Percentiles rank a stretch among this genome's conserved stretches.
phyloP scores from a whole-genome alignment of 2,888 invertebrate genomes.

The Melolontha melolontha region DNA sequence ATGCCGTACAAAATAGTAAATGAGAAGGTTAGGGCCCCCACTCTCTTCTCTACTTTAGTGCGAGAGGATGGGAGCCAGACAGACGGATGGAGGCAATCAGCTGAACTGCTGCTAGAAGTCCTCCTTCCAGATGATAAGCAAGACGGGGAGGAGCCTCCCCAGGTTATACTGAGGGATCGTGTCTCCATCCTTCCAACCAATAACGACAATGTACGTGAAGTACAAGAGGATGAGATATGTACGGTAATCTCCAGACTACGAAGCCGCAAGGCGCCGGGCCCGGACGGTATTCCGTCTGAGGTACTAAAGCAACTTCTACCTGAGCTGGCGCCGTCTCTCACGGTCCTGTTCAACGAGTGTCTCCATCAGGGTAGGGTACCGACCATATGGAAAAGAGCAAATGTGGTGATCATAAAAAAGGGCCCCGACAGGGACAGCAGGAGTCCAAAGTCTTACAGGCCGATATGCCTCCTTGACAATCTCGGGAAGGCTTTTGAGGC shows the following conservation, averaged over 20 bases:
- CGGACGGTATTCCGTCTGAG: conserved; percentile 19
- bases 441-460: too few relatives aligned
- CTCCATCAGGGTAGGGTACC: conserved; percentile 37
- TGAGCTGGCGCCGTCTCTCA: conserved; percentile 3
- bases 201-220: neutral
- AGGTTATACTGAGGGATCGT: neutral
- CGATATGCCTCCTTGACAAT: too few relatives aligned
- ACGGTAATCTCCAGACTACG: too few relatives aligned
- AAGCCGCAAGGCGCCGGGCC: too few relatives aligned
- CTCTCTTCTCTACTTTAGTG: too few relatives aligned
- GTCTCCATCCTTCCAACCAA: neutral
- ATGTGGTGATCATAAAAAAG: neutral
- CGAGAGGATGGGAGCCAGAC: too few relatives aligned
- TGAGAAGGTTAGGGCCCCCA: too few relatives aligned
- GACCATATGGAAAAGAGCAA: conserved; percentile 2
- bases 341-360: conserved; percentile 42
- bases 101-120: conserved; percentile 6
- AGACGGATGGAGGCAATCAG: too few relatives aligned
- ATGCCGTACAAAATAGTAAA: too few relatives aligned
- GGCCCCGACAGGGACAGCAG: too few relatives aligned
- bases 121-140: conserved; percentile 38
- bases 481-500: too few relatives aligned
- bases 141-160: neutral
- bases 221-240: neutral
- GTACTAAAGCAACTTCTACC: neutral